Evolutionary conservation across 2,888 invertebrate genomes (phyloP).

Genomic region (Harpalus rufipes): DNA sequence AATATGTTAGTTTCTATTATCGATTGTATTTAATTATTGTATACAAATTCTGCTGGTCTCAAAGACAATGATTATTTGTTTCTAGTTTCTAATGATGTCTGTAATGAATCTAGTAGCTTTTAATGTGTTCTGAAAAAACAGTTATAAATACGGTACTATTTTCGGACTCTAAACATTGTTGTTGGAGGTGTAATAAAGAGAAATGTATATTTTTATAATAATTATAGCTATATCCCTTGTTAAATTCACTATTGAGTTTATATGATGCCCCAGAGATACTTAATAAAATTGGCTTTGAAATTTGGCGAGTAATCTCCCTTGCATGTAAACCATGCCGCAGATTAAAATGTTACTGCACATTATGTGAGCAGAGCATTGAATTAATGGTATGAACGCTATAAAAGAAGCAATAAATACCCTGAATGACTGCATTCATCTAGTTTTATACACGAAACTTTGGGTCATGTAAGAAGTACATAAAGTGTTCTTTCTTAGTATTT

Average conservation of each 20-base stretch:
- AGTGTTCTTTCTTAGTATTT: background rate
- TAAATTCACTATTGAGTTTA: background rate
- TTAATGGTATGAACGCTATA: conserved; percentile 19
- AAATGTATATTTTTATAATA: too few species aligned
- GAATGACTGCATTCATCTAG: background rate
- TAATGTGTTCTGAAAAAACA: too few species aligned
- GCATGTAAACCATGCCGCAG: background rate
- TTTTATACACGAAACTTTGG: background rate
- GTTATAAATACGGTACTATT: too few species aligned
- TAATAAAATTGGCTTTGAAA: conserved; percentile 14
- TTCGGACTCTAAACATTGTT: too few species aligned
- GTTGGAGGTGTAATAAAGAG: too few species aligned
- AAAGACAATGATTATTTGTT: too few species aligned
- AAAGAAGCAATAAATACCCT: conserved; percentile 1
- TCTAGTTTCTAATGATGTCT: too few species aligned
- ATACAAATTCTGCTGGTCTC: too few species aligned
- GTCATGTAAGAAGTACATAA: background rate
- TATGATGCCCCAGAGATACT: background rate
- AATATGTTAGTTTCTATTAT: too few species aligned
- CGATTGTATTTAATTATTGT: too few species aligned
- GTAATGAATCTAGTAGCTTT: too few species aligned
- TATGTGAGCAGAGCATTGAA: conserved; percentile 3
- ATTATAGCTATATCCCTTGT: background rate
- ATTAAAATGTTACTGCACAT: conserved; percentile 2
- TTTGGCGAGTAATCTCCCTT: background rate